Base-by-base conservation (phyloP, 1,140 invertebrate genomes). In the Eupristina koningsbergeri region DNA sequence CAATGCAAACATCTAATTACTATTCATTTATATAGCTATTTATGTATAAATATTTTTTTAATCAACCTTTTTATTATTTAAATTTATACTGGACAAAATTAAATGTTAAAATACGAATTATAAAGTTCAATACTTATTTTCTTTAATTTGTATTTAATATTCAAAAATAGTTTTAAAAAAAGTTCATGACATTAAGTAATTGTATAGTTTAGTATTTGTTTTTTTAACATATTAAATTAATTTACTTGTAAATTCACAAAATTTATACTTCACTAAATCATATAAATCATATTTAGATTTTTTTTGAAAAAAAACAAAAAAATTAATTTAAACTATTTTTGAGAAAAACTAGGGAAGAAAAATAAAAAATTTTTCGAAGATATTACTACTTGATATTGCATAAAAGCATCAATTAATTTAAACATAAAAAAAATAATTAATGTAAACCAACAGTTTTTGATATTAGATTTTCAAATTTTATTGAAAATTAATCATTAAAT, bases 171-270 rank as follows among this genome's bases (percentile, higher is more conserved):
- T 71, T 26, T 41, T 41, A 41, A 71, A 71, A 41, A 39, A 45
- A 45, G 13, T 7, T 39, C 36, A 39, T 7, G 15, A 69, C n/a
- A 41, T 71, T n/a, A 41, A 6, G 22, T 7, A 22, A 71, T 71
- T 41, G n/a, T 41, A 41, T n/a, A 41, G 5, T 41, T 71, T 36
- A 41, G 41, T 71, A 8, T n/a, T 26, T 71, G 3, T 22, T n/a
- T 3, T 22, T 15, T n/a, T n/a, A n/a, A n/a, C 36, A 22, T 39
- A 17, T 39, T 17, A 69, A 69, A 69, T 64, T n/a, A 79, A 0
- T 73, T 81, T 81, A 81, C 80, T 81, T 81, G 80, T 69, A 67
- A 61, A 39, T 81, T 63, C 22, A 80, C 19, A 36, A 58, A 39
- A 61, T 36, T 74, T 61, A 1, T 53, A 61, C 26, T 73, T 58